These are phyloP conservation scores for Zele albiditarsus DNA, from an alignment of 2,888 invertebrate species.

Conservation along the genomic window DNA sequence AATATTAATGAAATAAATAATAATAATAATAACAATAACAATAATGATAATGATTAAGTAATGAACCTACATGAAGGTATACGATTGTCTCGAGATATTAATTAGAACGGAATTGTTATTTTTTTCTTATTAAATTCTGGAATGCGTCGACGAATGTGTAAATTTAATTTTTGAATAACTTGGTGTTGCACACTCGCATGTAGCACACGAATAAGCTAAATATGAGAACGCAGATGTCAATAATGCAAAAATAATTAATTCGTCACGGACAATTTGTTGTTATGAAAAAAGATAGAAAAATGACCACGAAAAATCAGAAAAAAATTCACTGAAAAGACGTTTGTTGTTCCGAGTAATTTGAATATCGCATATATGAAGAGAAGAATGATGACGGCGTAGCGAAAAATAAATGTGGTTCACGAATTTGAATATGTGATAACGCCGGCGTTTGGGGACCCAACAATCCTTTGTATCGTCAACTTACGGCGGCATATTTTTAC, in stretches of 20 bases:
- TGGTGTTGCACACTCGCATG: neutral
- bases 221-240: neutral
- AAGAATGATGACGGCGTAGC: neutral
- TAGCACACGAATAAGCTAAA: neutral
- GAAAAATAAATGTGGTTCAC: conserved; percentile 58
- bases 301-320: neutral
- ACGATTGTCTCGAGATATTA: conserved; percentile 26
- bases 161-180: conserved; percentile 2
- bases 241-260: neutral
- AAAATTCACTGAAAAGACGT: neutral
- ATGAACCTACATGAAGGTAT: conserved; percentile 19
- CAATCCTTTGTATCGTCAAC: conserved; percentile 11
- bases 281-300: neutral
- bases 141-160: conserved; percentile 15
- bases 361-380: neutral
- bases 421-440: conserved; percentile 68
- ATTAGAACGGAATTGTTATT: conserved; percentile 14
- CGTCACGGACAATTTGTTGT: neutral
- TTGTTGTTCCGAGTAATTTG: neutral
- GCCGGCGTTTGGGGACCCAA: conserved; percentile 52
- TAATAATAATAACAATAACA: conserved; percentile 6
- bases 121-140: neutral
- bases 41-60: neutral
- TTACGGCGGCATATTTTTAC: conserved; percentile 59
- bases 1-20: neutral